Evolutionary conservation across 2,113 vertebrate genomes (phyloP).

Genomic region (Psammodynastes pulverulentus): DNA sequence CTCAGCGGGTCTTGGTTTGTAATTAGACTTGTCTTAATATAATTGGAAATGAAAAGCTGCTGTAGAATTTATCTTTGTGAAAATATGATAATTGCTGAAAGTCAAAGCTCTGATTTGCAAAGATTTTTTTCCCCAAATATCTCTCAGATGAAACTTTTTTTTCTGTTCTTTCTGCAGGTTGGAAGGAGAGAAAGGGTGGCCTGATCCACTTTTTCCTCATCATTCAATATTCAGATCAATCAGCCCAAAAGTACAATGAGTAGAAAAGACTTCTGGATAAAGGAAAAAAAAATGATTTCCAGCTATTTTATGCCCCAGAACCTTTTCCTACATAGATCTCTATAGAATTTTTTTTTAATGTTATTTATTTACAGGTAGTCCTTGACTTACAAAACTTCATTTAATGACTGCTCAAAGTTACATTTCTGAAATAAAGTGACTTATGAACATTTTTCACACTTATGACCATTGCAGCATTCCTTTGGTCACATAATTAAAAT

Average conservation of each 20-base stretch:
- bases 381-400: not conserved
- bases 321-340: not conserved
- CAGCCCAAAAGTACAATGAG: not conserved
- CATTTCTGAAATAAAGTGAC: not conserved
- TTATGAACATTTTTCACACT: not conserved
- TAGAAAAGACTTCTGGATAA: not conserved
- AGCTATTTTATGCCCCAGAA: not conserved
- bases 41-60: slow-evolving; percentile 14
- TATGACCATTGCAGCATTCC: not conserved
- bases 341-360: not conserved
- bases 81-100: not conserved
- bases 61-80: not conserved
- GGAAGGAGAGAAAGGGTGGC: not conserved
- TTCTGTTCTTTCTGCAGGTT: not conserved
- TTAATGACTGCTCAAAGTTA: not conserved
- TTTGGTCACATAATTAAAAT: not conserved
- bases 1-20: not conserved
- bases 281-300: not conserved
- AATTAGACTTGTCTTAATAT: slow-evolving; percentile 17
- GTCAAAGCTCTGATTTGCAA: not conserved
- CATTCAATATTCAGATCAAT: not conserved
- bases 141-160: not conserved
- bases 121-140: not conserved
- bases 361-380: not conserved
- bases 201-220: not conserved